Evolutionary conservation across 2,113 vertebrate species (phyloP).

Genomic region (Platycercus adscitus): DNA sequence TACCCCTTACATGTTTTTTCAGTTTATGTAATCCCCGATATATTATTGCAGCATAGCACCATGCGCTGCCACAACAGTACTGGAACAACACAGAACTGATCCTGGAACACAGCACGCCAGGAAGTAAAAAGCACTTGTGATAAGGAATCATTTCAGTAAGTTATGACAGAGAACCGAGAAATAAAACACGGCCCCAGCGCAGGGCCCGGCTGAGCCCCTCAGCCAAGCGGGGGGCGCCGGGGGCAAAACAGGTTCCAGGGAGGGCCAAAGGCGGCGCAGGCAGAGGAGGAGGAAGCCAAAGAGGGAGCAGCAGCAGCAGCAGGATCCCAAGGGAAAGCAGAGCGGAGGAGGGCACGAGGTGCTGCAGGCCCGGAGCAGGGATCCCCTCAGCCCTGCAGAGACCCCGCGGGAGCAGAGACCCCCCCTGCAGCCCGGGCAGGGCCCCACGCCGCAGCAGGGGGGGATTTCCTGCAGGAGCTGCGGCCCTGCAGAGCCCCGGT

Average conservation of each 20-base stretch:
- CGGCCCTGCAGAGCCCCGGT: no score
- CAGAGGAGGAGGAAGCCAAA: not conserved
- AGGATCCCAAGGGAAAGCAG: no score
- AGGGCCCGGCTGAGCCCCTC: not conserved
- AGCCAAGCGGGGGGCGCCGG: accelerated
- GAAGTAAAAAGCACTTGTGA: not conserved
- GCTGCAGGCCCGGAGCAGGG: no score
- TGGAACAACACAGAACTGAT: not conserved
- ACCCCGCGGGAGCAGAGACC: no score
- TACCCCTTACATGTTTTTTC: not conserved
- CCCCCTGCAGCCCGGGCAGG: no score
- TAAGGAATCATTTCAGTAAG: not conserved
- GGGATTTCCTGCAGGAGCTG: no score
- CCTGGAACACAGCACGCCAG: not conserved
- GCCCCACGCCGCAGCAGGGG: no score
- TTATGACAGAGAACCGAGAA: not conserved
- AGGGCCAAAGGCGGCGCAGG: no score
- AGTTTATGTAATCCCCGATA: not conserved
- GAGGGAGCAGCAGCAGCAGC: no score
- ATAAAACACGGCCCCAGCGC: not conserved
- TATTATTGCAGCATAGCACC: not conserved
- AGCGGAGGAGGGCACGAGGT: no score
- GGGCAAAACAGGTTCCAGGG: no score
- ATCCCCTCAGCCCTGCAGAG: no score
- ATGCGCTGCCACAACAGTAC: not conserved